phyloP scores from a whole-genome alignment of 2,888 invertebrate species.

The Phortica okadai region DNA sequence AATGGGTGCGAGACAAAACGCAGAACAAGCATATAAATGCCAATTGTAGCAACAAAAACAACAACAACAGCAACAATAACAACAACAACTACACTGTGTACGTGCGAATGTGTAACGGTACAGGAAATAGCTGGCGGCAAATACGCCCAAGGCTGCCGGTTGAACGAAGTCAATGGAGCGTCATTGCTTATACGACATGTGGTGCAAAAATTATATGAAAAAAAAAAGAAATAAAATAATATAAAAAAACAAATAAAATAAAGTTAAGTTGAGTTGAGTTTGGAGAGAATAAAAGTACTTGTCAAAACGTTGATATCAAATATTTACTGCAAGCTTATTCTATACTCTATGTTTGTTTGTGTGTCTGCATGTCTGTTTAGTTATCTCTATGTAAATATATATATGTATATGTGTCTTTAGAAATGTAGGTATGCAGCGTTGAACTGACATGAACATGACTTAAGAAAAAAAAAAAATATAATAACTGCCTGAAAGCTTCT shows the following conservation, averaged over 20 bases:
- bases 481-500: too few relatives aligned
- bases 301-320: slow-evolving; percentile 59
- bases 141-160: not conserved
- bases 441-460: too few relatives aligned
- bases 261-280: too few relatives aligned
- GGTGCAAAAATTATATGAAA: too few relatives aligned
- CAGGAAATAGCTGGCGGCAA: not conserved
- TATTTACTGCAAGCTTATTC: slow-evolving; percentile 35
- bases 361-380: not conserved
- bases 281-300: slow-evolving; percentile 44
- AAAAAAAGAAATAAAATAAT: not conserved
- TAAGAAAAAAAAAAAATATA: too few relatives aligned
- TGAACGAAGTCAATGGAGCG: too few relatives aligned
- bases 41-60: slow-evolving; percentile 58
- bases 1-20: not conserved
- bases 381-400: slow-evolving; percentile 24
- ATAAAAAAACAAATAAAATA: not conserved
- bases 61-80: not conserved
- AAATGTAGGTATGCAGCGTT: too few relatives aligned
- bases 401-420: slow-evolving; percentile 23
- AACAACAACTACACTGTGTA: not conserved
- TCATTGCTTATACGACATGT: too few relatives aligned
- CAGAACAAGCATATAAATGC: slow-evolving; percentile 60
- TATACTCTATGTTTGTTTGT: not conserved
- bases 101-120: too few relatives aligned